These are phyloP conservation scores for Plusia festucae DNA, from an alignment of 2,888 invertebrate genomes.

Conservation along the genomic window DNA sequence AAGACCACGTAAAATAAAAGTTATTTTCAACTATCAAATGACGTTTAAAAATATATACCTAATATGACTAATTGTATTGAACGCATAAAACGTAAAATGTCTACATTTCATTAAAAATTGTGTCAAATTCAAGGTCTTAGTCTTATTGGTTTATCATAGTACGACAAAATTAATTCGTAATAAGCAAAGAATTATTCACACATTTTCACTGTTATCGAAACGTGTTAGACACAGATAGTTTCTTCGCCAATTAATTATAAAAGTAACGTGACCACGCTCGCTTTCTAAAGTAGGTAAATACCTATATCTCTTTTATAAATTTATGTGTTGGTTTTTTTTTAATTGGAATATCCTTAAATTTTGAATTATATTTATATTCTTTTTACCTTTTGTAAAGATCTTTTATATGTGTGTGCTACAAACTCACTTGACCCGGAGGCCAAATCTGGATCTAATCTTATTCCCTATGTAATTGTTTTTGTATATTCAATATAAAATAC, in stretches of 20 bases:
- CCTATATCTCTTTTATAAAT: neutral
- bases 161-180: neutral
- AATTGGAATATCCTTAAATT: neutral
- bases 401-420: no score
- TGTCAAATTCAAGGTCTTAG: neutral
- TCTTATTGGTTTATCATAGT: neutral
- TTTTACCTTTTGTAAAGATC: no score
- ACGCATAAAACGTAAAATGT: neutral
- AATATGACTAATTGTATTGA: neutral
- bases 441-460: no score
- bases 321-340: neutral
- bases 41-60: no score
- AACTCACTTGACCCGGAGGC: no score
- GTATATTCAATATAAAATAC: no score
- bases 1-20: no score
- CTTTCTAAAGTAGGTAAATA: neutral
- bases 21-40: no score
- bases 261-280: slow-evolving; percentile 1
- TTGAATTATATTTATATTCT: neutral
- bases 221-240: neutral
- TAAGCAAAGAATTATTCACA: neutral
- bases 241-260: slow-evolving; percentile 4
- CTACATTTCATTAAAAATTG: neutral
- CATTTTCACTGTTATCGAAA: neutral
- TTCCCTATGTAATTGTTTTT: no score